Evolutionary conservation across 2,797 vertebrate genomes (phyloP).

Genomic region (Alfaro cultratus): DNA sequence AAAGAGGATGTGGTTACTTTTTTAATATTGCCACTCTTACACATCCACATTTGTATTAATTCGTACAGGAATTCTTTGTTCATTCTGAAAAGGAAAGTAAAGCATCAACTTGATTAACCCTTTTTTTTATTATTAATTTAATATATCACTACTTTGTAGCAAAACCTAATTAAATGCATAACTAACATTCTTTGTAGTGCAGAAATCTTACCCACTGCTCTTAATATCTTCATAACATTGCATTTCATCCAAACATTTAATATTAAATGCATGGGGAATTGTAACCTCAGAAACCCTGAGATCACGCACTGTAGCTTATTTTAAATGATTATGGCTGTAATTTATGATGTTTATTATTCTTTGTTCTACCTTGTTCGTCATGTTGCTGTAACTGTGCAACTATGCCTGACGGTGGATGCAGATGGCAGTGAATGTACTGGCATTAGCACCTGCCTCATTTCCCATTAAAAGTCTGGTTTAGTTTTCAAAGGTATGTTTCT

Average conservation of each 20-base stretch:
- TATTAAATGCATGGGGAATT: background rate
- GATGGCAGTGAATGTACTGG: background rate
- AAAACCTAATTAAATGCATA: background rate
- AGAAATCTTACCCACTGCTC: conserved; percentile 20
- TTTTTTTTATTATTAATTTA: background rate
- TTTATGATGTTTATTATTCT: conserved; percentile 3
- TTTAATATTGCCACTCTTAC: background rate
- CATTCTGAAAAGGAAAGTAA: background rate
- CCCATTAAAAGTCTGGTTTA: background rate
- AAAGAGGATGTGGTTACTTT: background rate
- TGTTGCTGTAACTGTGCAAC: background rate
- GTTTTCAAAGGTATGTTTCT: background rate
- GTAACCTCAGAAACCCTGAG: background rate
- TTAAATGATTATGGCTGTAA: background rate
- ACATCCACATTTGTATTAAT: background rate
- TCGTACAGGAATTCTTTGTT: background rate
- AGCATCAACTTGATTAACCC: background rate
- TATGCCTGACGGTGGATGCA: background rate
- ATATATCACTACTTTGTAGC: background rate
- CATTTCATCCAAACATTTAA: conserved; percentile 7
- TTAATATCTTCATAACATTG: conserved; percentile 15
- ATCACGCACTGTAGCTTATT: background rate
- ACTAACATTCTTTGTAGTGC: background rate
- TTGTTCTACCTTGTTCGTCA: background rate
- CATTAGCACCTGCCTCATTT: background rate